These are phyloP conservation scores for Sebastes oblongus DNA, from an alignment of 2,797 vertebrate species.

Conservation along the genomic window DNA sequence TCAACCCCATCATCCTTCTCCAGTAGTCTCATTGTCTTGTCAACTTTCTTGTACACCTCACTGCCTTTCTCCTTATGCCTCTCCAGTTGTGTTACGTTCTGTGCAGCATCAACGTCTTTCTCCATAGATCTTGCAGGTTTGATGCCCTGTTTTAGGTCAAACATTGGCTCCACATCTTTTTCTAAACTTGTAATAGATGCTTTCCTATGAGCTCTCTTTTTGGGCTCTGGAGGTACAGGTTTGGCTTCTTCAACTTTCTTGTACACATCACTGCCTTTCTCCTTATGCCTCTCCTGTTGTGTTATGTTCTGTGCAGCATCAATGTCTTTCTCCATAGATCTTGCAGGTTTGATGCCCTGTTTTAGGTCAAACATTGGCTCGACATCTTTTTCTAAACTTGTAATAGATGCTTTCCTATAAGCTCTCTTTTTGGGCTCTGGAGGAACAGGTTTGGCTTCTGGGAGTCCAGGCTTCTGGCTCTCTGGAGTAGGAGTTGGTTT, in stretches of 20 bases:
- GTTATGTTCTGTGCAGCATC: conserved; percentile 19
- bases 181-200: conserved; percentile 85
- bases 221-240: conserved; percentile 79
- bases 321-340: conserved; percentile 7
- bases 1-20: conserved; percentile 9
- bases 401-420: conserved; percentile 86
- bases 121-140: conserved; percentile 1
- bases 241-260: conserved; percentile 29
- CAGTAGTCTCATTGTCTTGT: background rate
- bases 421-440: conserved; percentile 85
- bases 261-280: conserved; percentile 1
- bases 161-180: conserved; percentile 34
- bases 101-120: conserved; percentile 4
- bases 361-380: conserved; percentile 36
- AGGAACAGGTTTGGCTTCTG: conserved; percentile 66
- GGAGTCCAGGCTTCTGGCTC: conserved; percentile 53
- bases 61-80: conserved; percentile 15
- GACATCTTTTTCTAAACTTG: conserved; percentile 74
- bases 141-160: conserved; percentile 28
- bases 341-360: background rate
- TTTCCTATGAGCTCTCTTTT: conserved; percentile 86
- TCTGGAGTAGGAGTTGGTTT: conserved; percentile 25
- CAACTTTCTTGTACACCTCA: conserved; percentile 4
- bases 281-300: conserved; percentile 8
- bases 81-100: conserved; percentile 18